These are phyloP conservation scores for Tenodera sinensis DNA, from an alignment of 2,888 invertebrate genomes.

Conservation along the genomic window DNA sequence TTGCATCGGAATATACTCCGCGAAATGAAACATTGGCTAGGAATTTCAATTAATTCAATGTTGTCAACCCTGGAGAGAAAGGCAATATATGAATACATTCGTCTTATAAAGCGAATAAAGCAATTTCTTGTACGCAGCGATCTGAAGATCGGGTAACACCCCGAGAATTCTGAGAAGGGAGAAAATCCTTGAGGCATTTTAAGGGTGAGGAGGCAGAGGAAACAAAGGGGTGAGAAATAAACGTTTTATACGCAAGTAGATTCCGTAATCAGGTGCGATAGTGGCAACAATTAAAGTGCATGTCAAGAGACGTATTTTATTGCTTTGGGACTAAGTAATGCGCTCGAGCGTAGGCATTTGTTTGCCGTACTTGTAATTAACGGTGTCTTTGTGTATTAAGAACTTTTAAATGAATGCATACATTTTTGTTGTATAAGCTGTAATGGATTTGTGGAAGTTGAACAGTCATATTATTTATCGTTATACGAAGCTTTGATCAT, in stretches of 20 bases:
- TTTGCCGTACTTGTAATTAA: too few species aligned
- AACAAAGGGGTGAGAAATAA: neutral
- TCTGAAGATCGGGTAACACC: neutral
- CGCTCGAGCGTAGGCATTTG: too few species aligned
- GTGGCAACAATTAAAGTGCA: neutral
- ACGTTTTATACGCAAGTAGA: neutral
- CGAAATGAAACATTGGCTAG: neutral
- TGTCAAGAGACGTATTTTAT: neutral
- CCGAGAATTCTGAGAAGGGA: neutral
- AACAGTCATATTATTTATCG: too few species aligned
- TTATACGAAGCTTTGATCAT: too few species aligned
- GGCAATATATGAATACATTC: slow-evolving; percentile 11
- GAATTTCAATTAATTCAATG: slow-evolving; percentile 18
- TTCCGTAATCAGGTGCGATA: neutral
- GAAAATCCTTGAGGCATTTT: neutral
- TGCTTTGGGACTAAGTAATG: neutral
- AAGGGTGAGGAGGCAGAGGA: neutral
- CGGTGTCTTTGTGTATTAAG: too few species aligned
- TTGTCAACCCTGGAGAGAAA: neutral
- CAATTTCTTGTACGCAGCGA: neutral
- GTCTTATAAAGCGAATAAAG: slow-evolving; percentile 8
- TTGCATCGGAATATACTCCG: neutral
- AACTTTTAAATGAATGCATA: too few species aligned
- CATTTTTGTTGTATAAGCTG: too few species aligned
- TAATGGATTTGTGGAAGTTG: too few species aligned